These are phyloP conservation scores for Eremobia ochroleuca DNA, from an alignment of 2,888 invertebrate genomes.

Conservation along the genomic window DNA sequence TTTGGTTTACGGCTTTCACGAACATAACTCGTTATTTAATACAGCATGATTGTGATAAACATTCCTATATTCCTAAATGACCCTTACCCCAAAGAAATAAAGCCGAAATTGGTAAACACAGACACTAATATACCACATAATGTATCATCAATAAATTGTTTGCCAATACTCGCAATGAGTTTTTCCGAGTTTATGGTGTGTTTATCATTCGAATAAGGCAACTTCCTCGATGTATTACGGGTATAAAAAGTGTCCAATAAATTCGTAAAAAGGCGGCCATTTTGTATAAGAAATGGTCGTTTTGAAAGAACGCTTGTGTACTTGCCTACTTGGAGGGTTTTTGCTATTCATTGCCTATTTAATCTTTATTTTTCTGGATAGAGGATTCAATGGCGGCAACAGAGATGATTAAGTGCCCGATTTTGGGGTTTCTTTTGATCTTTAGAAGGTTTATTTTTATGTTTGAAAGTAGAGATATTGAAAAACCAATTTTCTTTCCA, in stretches of 20 bases:
- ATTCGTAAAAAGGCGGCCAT: slow-evolving; percentile 26
- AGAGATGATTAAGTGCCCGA: slow-evolving; percentile 30
- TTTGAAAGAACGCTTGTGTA: slow-evolving; percentile 39
- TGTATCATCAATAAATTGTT: slow-evolving; percentile 57
- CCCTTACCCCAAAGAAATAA: slow-evolving; percentile 19
- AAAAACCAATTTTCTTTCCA: not conserved
- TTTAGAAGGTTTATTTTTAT: not conserved
- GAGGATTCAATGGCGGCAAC: slow-evolving; percentile 33
- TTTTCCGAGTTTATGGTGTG: slow-evolving; percentile 51
- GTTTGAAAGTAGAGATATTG: slow-evolving; percentile 2
- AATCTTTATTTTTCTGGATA: slow-evolving; percentile 45
- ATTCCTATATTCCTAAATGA: slow-evolving; percentile 1
- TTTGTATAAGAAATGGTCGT: slow-evolving; percentile 12
- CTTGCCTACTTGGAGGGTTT: slow-evolving; percentile 17
- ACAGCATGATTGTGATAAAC: slow-evolving; percentile 22
- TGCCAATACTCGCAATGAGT: slow-evolving; percentile 52
- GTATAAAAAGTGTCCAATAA: slow-evolving; percentile 46
- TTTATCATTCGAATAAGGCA: slow-evolving; percentile 53
- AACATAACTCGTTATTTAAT: slow-evolving; percentile 37
- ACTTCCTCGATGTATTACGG: slow-evolving; percentile 31
- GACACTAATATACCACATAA: slow-evolving; percentile 15
- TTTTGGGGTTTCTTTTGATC: slow-evolving; percentile 33
- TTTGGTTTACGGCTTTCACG: slow-evolving; percentile 37
- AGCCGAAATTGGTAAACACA: slow-evolving; percentile 21
- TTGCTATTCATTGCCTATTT: slow-evolving; percentile 41